Percentiles rank a stretch among this genome's conserved stretches.
These are phyloP conservation scores for Augiades crinisus DNA, from an alignment of 2,888 invertebrate species.

Conservation along the genomic window DNA sequence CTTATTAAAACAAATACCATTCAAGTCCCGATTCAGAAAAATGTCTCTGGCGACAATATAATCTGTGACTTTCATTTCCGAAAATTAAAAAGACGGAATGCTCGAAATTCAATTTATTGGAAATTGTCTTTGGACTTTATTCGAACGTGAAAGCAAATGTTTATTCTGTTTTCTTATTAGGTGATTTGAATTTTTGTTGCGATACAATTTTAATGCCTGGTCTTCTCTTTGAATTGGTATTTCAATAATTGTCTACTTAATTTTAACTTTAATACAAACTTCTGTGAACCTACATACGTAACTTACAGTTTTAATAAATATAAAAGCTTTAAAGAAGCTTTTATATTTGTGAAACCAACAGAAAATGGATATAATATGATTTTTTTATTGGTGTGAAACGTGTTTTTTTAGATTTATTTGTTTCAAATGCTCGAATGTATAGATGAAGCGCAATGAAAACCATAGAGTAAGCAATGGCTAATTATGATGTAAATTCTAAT, in stretches of 20 bases:
- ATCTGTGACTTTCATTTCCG: conserved; percentile 26
- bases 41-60: conserved; percentile 16
- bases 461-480: conserved; percentile 48
- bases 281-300: no score
- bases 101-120: conserved; percentile 25
- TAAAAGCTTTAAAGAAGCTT: no score
- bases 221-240: not conserved
- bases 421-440: no score
- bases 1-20: conserved; percentile 8
- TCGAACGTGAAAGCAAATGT: conserved; percentile 20
- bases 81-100: conserved; percentile 24
- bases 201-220: not conserved
- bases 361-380: no score
- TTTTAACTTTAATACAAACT: no score
- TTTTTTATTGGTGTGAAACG: no score
- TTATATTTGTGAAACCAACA: no score
- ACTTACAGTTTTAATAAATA: no score
- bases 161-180: conserved; percentile 5
- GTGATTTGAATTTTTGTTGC: not conserved
- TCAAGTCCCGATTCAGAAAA: conserved; percentile 4
- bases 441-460: no score
- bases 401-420: no score
- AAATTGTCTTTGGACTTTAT: conserved; percentile 20
- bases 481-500: conserved; percentile 47
- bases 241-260: no score